These are phyloP conservation scores for Rhingia campestris DNA, from an alignment of 2,888 invertebrate genomes.

Conservation along the genomic window DNA sequence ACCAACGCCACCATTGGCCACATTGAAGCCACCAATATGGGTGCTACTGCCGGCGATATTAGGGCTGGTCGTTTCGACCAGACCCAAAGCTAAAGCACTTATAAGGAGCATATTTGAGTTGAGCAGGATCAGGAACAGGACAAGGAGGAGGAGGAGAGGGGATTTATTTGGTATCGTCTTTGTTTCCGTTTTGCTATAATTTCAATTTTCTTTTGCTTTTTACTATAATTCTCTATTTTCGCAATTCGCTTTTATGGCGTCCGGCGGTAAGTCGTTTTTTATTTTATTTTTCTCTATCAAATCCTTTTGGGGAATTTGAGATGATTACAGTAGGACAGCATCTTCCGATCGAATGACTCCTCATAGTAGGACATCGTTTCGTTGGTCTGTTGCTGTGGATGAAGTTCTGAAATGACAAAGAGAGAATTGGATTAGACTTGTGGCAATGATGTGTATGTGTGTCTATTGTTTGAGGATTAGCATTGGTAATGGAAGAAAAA, in stretches of 20 bases:
- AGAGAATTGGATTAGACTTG: constrained; percentile 30
- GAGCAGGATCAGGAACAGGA: constrained; percentile 44
- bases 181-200: constrained; percentile 67
- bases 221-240: constrained; percentile 8
- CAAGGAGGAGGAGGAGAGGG: constrained; percentile 9
- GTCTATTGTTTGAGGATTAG: constrained; percentile 18
- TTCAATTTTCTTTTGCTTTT: constrained; percentile 7
- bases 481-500: not conserved
- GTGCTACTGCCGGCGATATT: constrained; percentile 78
- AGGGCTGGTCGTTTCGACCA: constrained; percentile 77
- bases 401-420: constrained; percentile 57
- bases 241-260: not conserved
- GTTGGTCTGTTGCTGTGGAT: constrained; percentile 41
- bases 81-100: constrained; percentile 79
- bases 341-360: constrained; percentile 65
- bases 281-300: constrained; percentile 68
- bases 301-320: constrained; percentile 71
- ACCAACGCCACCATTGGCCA: constrained; percentile 71
- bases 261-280: not conserved
- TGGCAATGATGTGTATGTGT: not conserved
- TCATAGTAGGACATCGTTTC: constrained; percentile 68
- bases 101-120: constrained; percentile 77
- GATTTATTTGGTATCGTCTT: constrained; percentile 67
- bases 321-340: constrained; percentile 61
- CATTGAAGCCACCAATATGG: constrained; percentile 76